A percentile compares a stretch with the other conserved stretches of the same genome.
Evolutionary conservation across 2,113 vertebrate genomes (phyloP).

Genomic region (Bubalus kerabau): DNA sequence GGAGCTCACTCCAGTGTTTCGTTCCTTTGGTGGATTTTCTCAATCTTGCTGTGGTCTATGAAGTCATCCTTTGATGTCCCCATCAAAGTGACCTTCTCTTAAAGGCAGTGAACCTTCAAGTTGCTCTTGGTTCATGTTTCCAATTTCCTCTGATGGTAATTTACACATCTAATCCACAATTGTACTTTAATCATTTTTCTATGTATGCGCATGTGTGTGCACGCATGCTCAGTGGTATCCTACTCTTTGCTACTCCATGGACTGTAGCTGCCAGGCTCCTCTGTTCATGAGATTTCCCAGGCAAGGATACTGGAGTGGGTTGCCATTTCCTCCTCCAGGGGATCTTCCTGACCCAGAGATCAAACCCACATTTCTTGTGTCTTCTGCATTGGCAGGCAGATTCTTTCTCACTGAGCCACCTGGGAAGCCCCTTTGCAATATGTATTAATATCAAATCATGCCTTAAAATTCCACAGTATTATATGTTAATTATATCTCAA

Average conservation of each 20-base stretch:
- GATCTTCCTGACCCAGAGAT: neutral
- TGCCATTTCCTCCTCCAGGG: neutral
- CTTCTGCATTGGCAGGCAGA: neutral
- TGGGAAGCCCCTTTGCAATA: neutral
- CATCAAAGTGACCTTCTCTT: neutral
- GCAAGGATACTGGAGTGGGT: neutral
- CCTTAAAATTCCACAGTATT: neutral
- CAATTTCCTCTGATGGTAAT: neutral
- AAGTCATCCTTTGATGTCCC: neutral
- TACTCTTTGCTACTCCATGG: neutral
- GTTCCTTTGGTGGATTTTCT: neutral
- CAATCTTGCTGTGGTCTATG: neutral
- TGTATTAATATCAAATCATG: neutral
- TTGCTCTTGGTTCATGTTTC: neutral
- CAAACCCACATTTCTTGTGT: neutral
- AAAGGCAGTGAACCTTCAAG: neutral
- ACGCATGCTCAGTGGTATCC: neutral
- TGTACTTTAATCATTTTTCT: neutral
- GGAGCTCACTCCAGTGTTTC: neutral
- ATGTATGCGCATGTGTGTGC: fast-evolving
- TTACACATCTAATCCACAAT: neutral
- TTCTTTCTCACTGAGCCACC: neutral
- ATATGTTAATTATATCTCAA: neutral
- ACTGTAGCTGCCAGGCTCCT: neutral
- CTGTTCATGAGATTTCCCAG: neutral